Conservation (phyloP, 2,888 invertebrate species). For the Coecobrya sp. region DNA sequence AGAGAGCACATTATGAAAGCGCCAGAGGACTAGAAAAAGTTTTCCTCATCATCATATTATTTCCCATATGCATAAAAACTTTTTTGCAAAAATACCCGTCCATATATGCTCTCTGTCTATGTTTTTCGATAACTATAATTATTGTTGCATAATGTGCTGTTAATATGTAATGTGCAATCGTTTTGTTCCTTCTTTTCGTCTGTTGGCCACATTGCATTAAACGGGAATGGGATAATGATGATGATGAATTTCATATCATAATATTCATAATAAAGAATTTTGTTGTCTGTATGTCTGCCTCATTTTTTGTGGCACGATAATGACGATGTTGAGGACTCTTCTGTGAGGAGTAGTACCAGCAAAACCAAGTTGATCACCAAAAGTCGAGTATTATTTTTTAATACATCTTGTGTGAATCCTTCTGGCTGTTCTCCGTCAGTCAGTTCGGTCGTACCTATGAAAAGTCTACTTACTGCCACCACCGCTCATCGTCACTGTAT, state of each 20-base stretch:
- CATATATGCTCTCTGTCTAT: neutral
- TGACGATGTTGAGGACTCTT: neutral
- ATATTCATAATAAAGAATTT: slow-evolving; percentile 28
- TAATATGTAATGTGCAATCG: neutral
- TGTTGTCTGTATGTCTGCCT: slow-evolving; percentile 37
- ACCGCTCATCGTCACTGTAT: neutral
- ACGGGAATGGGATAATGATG: slow-evolving; percentile 10
- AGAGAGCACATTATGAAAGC: neutral
- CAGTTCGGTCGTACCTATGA: slow-evolving; percentile 1
- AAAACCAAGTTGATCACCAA: slow-evolving; percentile 44
- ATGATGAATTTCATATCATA: slow-evolving; percentile 40
- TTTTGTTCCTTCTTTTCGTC: neutral
- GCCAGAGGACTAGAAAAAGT: neutral
- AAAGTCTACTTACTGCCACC: neutral
- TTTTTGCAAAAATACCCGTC: neutral
- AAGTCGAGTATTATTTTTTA: slow-evolving; percentile 24
- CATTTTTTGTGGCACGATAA: neutral
- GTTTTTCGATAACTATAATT: slow-evolving; percentile 10
- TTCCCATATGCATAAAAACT: neutral
- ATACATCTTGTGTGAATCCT: slow-evolving; percentile 26
- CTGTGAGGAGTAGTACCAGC: neutral
- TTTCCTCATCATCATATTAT: neutral
- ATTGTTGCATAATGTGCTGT: slow-evolving; percentile 25
- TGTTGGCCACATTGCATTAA: neutral
- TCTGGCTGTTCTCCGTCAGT: slow-evolving; percentile 21